A percentile compares a stretch with the other conserved stretches of the same genome.
Conservation (phyloP, 2,888 invertebrate genomes). For the Trichopria drosophilae region DNA sequence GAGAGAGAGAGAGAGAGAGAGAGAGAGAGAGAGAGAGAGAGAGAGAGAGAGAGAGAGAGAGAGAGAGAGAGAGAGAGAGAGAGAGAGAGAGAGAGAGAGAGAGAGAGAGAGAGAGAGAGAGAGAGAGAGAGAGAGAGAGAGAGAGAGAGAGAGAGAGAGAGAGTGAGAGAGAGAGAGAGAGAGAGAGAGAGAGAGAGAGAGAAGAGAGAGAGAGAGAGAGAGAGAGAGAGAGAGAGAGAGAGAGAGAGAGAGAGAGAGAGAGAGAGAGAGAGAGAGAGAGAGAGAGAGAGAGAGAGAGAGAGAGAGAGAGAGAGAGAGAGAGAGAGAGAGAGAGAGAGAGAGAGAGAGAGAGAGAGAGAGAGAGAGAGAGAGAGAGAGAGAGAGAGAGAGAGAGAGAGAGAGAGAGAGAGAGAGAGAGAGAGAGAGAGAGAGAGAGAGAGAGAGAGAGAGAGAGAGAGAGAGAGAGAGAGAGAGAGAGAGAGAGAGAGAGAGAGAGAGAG, state of each 20-base stretch:
- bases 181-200: slow-evolving; percentile 4
- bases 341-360: slow-evolving; percentile 16
- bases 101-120: too few relatives aligned
- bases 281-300: slow-evolving; percentile 9
- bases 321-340: slow-evolving; percentile 3
- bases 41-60: slow-evolving; percentile 1
- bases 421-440: not conserved
- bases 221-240: slow-evolving; percentile 2
- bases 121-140: too few relatives aligned
- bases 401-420: not conserved
- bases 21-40: slow-evolving; percentile 8
- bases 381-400: too few relatives aligned
- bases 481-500: too few relatives aligned
- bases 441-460: slow-evolving; percentile 17
- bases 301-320: slow-evolving; percentile 10
- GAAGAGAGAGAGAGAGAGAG: not conserved
- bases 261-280: slow-evolving; percentile 16
- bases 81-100: too few relatives aligned
- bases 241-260: slow-evolving; percentile 5
- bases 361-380: too few relatives aligned
- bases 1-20: slow-evolving; percentile 8
- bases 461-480: too few relatives aligned
- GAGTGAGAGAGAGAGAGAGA: slow-evolving; percentile 6
- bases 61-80: not conserved
- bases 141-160: slow-evolving; percentile 10